Evolutionary conservation across 2,888 invertebrate genomes (phyloP).

Genomic region (Limulus polyphemus): DNA sequence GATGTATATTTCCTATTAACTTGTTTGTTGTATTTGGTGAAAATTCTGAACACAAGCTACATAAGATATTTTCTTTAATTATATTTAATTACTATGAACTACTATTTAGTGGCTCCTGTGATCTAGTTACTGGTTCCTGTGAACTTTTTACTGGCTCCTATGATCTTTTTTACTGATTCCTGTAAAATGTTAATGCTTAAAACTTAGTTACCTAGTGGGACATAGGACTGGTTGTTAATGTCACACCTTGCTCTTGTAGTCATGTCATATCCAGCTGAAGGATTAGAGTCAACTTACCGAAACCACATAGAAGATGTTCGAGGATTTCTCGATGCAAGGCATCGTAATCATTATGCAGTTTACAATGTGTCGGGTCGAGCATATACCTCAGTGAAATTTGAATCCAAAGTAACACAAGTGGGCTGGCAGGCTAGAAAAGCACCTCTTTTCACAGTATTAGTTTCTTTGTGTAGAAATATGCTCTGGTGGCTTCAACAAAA

Average conservation of each 20-base stretch:
- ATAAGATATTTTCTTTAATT: too few relatives aligned
- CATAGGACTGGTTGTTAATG: too few relatives aligned
- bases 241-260: conserved; percentile 44
- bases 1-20: too few relatives aligned
- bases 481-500: conserved; percentile 72
- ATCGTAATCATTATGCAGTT: conserved; percentile 58
- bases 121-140: too few relatives aligned
- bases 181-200: too few relatives aligned
- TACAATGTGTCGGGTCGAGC: conserved; percentile 64
- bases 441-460: conserved; percentile 65
- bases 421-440: conserved; percentile 45
- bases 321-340: conserved; percentile 56
- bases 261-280: conserved; percentile 91
- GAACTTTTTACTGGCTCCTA: too few relatives aligned
- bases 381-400: conserved; percentile 42
- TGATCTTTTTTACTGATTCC: too few relatives aligned
- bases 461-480: conserved; percentile 73
- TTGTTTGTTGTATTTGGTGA: too few relatives aligned
- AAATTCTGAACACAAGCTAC: too few relatives aligned
- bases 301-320: conserved; percentile 87
- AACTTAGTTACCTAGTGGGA: too few relatives aligned
- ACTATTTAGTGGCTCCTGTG: too few relatives aligned
- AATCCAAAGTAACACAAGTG: conserved; percentile 42
- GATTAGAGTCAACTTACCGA: conserved; percentile 77
- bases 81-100: too few relatives aligned